Base-by-base conservation (phyloP, 2,888 invertebrate genomes). In the Apantesis nais region DNA sequence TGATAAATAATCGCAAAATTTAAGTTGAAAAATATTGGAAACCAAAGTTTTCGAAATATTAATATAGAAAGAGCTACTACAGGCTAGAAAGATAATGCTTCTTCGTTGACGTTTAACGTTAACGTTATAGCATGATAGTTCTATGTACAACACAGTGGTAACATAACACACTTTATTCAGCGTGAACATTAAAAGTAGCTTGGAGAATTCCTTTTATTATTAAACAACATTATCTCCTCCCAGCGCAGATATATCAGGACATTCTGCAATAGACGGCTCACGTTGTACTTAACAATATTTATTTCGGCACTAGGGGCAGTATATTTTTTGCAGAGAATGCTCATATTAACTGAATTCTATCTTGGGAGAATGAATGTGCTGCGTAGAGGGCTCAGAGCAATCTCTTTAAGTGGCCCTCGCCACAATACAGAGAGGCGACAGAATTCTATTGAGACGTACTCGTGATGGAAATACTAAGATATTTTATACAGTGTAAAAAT, bases 331-430 rank as follows among this genome's bases (percentile, higher is more conserved):
- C 81, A 83, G 85, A 87, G 87, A 90, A 90, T 89, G 86, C 86
- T 90, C 88, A 89, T 90, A 92, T 91, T 91, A 90, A 90, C 89
- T 85, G 88, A 86, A 89, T 88, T 85, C 88, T 88, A 89, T 90
- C 88, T 88, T 78, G 80, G 78, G 81, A 86, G 84, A 87, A 88
- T 88, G 85, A 87, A 88, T 87, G 87, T 82, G 81, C 78, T 81
- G 77, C 83, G 86, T 83, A 81, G 83, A 86, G 86, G 89, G 88
- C 86, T 86, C 88, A 75, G 84, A 85, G 90, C 93, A 94, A 93
- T 94, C 92, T 92, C 90, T 90, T 90, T 92, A 93, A 93, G 93
- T 93, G 93, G 90, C 71, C 70, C 70, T 63, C 22, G 76, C 77
- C 78, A 80, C 76, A 64, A 70, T 74, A 76, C 73, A 82, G 73